Percentiles rank a stretch among this genome's conserved stretches.
phyloP scores from a whole-genome alignment of 2,888 invertebrate genomes.

The Eulithis prunata region DNA sequence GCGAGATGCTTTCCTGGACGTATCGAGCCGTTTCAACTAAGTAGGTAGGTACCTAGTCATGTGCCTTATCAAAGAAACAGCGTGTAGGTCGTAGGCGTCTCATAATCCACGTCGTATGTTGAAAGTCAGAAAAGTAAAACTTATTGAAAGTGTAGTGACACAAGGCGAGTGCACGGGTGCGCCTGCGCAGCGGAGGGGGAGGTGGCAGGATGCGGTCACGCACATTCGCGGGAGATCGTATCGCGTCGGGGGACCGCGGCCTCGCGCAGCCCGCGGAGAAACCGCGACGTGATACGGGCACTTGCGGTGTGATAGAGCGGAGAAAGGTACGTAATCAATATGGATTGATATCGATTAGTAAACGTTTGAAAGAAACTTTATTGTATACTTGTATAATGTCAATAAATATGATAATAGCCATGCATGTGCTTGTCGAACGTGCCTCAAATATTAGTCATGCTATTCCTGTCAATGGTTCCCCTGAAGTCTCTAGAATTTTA shows the following conservation, averaged over 20 bases:
- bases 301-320: conserved; percentile 31
- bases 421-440: no score
- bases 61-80: no score
- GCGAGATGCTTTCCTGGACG: no score
- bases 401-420: no score
- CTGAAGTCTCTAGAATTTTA: no score
- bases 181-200: conserved; percentile 46
- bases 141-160: conserved; percentile 5
- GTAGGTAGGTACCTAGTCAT: no score
- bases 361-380: not conserved
- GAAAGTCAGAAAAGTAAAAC: not conserved
- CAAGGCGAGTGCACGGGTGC: conserved; percentile 8
- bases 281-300: conserved; percentile 46
- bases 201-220: conserved; percentile 75
- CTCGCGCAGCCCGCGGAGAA: conserved; percentile 51
- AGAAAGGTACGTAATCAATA: conserved; percentile 21
- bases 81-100: no score
- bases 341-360: conserved; percentile 21
- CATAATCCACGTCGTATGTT: no score
- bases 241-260: conserved; percentile 56
- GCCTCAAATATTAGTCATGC: no score
- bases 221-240: conserved; percentile 69
- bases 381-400: no score
- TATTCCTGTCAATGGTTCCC: no score
- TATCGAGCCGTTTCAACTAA: no score